phyloP scores from a whole-genome alignment of 2,113 vertebrate genomes.

The Lycocorax pyrrhopterus region DNA sequence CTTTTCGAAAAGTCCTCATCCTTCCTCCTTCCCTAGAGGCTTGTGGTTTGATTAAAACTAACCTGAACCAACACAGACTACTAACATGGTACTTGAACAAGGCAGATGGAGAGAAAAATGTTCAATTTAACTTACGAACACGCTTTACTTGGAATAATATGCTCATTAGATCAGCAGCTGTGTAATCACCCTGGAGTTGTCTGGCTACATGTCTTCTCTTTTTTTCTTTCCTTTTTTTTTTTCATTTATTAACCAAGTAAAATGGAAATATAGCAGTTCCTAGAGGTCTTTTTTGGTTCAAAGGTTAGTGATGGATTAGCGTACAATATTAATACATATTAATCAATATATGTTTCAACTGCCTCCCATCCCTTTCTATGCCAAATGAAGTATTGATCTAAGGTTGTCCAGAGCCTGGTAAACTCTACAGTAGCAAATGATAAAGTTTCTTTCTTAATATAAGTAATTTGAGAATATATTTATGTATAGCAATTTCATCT shows the following conservation, averaged over 20 bases:
- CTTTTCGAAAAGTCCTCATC: neutral
- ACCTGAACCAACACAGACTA: neutral
- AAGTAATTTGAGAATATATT: neutral
- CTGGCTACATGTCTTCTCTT: neutral
- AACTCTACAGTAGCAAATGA: neutral
- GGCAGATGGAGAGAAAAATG: neutral
- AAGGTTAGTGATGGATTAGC: neutral
- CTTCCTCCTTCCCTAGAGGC: neutral
- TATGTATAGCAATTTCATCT: neutral
- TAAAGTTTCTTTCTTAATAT: neutral
- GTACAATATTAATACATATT: neutral
- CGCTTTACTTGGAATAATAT: neutral
- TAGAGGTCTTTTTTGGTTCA: neutral
- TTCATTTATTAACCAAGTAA: neutral
- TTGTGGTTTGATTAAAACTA: slow-evolving; percentile 18
- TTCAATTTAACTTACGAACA: neutral
- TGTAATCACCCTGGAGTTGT: neutral
- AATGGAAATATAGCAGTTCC: neutral
- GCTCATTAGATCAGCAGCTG: neutral
- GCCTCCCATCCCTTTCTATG: rapidly evolving
- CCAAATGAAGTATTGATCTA: neutral
- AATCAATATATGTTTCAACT: neutral
- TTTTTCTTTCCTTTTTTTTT: no score
- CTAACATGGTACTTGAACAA: neutral
- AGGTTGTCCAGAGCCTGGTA: neutral